Base-by-base conservation (phyloP, 2,888 invertebrate species). In the Cerceris ruficornis region DNA sequence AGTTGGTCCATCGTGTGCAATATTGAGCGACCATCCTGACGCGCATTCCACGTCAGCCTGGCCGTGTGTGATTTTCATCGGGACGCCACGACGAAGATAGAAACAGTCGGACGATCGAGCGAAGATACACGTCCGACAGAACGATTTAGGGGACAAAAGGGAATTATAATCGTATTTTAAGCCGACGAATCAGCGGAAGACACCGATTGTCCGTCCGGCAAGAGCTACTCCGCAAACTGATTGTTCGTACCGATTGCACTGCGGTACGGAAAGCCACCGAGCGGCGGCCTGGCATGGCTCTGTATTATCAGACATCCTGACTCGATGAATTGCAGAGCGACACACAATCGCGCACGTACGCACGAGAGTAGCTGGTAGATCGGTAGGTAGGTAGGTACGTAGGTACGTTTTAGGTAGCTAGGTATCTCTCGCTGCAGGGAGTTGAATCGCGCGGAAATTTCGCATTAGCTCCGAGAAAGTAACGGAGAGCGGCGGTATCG, bases 111-210 rank as follows among this genome's bases (percentile, higher is more conserved):
- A 60, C 11, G 60, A 43, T 14, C 7, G 61, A 55, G 54, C 59
- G 43, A 69, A 82, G 79, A 78, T 72, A 69, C 73, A 69, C 64
- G 66, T 58, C 66, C 76, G 70, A 39, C 62, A 57, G 73, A 28
- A 69, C 69, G 77, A 83, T 81, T 79, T 79, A 69, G 75, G 46
- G 69, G 75, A 85, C 85, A 86, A 85, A 87, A 83, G 86, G 87
- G 87, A 89, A 88, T 88, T 88, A 89, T 88, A 87, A 89, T 88
- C 87, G 86, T 83, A 86, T 86, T 87, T 88, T 81, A 85, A 82
- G 72, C 78, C 64, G 58, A 59, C 71, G 76, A 76, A 77, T 74
- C 71, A 60, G 57, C 76, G 59, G 74, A 74, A 69, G 70, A 74
- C 68, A 68, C 54, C 73, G 83, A 79, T 79, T 82, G 73, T 76